Conservation (phyloP, 2,797 vertebrate species). For the Erpetoichthys calabaricus region DNA sequence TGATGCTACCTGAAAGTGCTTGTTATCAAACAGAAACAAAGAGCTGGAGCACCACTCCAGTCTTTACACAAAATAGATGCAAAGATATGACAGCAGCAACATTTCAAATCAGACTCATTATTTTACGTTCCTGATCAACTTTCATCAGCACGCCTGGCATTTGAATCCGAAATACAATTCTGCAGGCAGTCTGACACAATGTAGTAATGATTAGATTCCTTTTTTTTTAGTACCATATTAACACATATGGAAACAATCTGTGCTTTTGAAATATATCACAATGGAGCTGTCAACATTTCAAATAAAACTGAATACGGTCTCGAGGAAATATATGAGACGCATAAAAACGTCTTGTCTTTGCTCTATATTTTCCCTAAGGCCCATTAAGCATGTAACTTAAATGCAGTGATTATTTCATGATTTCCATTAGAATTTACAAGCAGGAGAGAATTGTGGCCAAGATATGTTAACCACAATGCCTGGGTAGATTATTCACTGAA, state of each 20-base stretch:
- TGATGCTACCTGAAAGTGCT: no score
- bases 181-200: neutral
- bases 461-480: no score
- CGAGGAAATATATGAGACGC: neutral
- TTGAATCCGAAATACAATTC: neutral
- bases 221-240: neutral
- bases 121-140: no score
- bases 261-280: neutral
- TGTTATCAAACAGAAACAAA: no score
- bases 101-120: no score
- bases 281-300: neutral
- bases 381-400: conserved; percentile 1
- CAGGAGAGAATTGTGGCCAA: neutral
- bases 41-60: no score
- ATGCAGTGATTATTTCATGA: neutral
- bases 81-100: no score
- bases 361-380: neutral
- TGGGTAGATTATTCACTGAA: no score
- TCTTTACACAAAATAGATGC: no score
- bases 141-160: neutral
- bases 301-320: neutral
- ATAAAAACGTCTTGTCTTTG: neutral
- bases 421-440: neutral
- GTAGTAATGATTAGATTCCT: neutral
- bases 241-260: neutral